phyloP scores from a whole-genome alignment of 2,888 invertebrate genomes.

The Odontothrips loti region DNA sequence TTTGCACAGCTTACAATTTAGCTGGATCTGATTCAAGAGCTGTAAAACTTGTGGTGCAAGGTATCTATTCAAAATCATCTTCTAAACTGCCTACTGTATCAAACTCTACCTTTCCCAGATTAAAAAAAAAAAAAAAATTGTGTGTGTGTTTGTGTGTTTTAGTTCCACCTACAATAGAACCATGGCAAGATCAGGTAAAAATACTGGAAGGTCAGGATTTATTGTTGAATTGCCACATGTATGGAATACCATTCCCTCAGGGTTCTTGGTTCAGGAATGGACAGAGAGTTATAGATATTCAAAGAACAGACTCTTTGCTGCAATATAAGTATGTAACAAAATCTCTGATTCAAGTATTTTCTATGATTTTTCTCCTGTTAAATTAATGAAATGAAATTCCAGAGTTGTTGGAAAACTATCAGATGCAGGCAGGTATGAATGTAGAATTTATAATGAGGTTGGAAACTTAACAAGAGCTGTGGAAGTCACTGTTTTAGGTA shows the following conservation, averaged over 20 bases:
- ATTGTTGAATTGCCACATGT: not conserved
- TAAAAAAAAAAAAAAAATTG: too few relatives aligned
- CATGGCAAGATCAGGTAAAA: not conserved
- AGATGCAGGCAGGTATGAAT: not conserved
- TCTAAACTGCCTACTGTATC: too few relatives aligned
- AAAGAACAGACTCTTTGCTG: not conserved
- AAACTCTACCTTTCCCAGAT: too few relatives aligned
- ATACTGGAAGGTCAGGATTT: not conserved
- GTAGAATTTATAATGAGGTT: not conserved
- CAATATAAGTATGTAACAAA: not conserved
- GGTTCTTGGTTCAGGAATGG: not conserved
- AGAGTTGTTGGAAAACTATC: not conserved
- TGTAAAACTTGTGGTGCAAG: not conserved
- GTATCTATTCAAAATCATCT: not conserved
- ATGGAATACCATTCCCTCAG: not conserved
- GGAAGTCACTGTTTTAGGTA: not conserved
- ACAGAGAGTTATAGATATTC: not conserved
- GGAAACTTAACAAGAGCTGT: not conserved
- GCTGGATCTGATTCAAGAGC: conserved; percentile 39
- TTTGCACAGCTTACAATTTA: conserved; percentile 46
- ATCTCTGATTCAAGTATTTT: too few relatives aligned
- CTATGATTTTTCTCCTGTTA: too few relatives aligned
- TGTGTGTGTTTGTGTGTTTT: not conserved
- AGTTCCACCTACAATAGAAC: not conserved
- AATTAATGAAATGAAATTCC: too few relatives aligned